Percentiles rank a stretch among this genome's conserved stretches.
These are phyloP conservation scores for Stichopus chloronotus DNA, from an alignment of 35 echinoderm and acorn worm genomes.

Conservation along the genomic window DNA sequence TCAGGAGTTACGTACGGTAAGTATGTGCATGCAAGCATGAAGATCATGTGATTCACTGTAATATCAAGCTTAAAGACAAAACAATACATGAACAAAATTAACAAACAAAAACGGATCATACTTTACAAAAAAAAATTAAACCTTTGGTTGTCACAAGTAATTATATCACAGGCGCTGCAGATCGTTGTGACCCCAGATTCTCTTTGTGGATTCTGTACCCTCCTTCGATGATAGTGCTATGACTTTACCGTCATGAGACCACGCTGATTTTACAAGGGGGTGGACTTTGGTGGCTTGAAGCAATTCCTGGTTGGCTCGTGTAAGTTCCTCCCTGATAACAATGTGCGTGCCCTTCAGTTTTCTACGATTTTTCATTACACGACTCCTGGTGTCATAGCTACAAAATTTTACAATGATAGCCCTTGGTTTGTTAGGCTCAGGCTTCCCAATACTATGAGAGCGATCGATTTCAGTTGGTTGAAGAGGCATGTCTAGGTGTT, in stretches of 20 bases:
- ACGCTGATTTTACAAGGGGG: slow-evolving; percentile 16
- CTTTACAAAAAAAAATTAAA: background rate
- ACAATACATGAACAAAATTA: background rate
- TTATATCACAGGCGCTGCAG: background rate
- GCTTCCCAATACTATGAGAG: slow-evolving; percentile 18
- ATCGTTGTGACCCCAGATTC: slow-evolving; percentile 1
- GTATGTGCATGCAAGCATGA: background rate
- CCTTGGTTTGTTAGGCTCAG: background rate
- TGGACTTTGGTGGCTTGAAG: background rate
- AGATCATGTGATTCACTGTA: slow-evolving; percentile 21
- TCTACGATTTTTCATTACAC: background rate
- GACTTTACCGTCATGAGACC: slow-evolving; percentile 12
- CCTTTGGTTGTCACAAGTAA: slow-evolving; percentile 8
- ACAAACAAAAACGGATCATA: background rate
- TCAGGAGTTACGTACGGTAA: background rate
- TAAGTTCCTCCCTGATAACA: background rate
- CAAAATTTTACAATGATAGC: too few relatives aligned
- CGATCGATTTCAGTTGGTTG: slow-evolving; percentile 34
- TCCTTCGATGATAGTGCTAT: background rate
- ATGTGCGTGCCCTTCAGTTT: background rate
- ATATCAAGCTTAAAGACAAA: slow-evolving; percentile 5
- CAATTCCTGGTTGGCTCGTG: background rate
- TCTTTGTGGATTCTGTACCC: slow-evolving; percentile 12
- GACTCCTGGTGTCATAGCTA: background rate
- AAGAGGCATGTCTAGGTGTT: background rate